These are phyloP conservation scores for Silurus aristotelis DNA, from an alignment of 2,797 vertebrate genomes.

Conservation along the genomic window DNA sequence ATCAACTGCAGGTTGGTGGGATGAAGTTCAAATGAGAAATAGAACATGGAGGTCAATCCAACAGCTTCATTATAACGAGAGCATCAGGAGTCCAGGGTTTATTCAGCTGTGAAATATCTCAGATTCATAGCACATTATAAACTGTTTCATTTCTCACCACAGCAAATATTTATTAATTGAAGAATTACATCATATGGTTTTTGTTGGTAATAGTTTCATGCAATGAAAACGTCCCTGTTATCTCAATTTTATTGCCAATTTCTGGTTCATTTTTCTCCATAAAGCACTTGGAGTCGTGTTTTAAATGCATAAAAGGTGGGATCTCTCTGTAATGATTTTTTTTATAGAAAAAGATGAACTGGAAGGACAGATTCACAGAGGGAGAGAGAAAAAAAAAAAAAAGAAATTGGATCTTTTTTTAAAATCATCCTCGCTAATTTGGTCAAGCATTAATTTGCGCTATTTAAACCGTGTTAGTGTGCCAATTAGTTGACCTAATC, in stretches of 20 bases:
- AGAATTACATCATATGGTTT: not conserved
- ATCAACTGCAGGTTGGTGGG: not conserved
- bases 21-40: not conserved
- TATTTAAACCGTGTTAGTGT: constrained; percentile 56
- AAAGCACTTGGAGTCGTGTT: too few species aligned
- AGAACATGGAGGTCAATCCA: too few species aligned
- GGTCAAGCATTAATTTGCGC: constrained; percentile 55
- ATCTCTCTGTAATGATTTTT: not conserved
- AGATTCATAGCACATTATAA: not conserved
- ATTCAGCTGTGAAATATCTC: too few species aligned
- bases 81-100: too few species aligned
- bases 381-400: not conserved
- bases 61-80: too few species aligned
- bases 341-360: not conserved
- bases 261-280: not conserved
- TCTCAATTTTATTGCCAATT: not conserved
- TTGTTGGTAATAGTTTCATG: not conserved
- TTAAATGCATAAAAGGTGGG: too few species aligned
- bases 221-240: not conserved
- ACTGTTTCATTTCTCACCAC: not conserved
- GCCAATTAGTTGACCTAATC: constrained; percentile 56
- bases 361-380: constrained; percentile 1
- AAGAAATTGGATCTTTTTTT: constrained; percentile 50
- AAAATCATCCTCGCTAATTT: constrained; percentile 52
- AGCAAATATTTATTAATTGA: not conserved